Evolutionary conservation across 2,888 invertebrate genomes (phyloP), one percentile per base, ranked within the genome.

Genomic region (Archips xylosteana): DNA sequence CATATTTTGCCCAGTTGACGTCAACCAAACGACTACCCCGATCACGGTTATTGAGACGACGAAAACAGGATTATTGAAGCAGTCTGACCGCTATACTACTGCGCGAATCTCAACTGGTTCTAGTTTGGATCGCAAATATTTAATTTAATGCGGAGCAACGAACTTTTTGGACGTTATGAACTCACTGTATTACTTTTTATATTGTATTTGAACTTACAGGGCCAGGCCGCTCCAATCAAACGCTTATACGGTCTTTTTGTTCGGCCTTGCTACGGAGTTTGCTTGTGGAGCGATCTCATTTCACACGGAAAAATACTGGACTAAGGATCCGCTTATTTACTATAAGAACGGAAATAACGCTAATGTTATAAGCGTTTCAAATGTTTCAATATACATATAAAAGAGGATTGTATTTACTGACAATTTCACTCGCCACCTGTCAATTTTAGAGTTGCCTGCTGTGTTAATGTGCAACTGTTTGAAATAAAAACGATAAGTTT

Each of bases 1-100:
- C 61, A 71, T 42, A 60, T 39, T 2, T 68, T 62, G 57, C 8
- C n/a, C 9, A 15, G 47, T 57, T 59, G 63, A 62, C 67, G 72
- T 72, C 72, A 72, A 57, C 13, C 12, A 39, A 59, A 32, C 42
- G 9, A 47, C n/a, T 10, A 32, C 32, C 60, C 23, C 39, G 23
- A 61, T 32, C 32, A n/a, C 51, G 36, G 51, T 51, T 51, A 51
- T 68, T 34, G 45, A n/a, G 57, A 68, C 62, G 68, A 72, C 57
- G 57, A 72, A 74, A 60, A 74, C 64, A 74, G 47, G 64, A 70
- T 74, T 74, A 65, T 65, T 15, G 42, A 64, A 73, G 47, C 47
- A 42, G 59, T 60, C 64, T 61, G 61, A 61, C 61, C 69, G 65
- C 65, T 45, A 67, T 42, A 60, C n/a, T 59, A 59, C 47, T n/a